Conservation (phyloP, 2,113 vertebrate genomes). For the Anthoscopus minutus region DNA sequence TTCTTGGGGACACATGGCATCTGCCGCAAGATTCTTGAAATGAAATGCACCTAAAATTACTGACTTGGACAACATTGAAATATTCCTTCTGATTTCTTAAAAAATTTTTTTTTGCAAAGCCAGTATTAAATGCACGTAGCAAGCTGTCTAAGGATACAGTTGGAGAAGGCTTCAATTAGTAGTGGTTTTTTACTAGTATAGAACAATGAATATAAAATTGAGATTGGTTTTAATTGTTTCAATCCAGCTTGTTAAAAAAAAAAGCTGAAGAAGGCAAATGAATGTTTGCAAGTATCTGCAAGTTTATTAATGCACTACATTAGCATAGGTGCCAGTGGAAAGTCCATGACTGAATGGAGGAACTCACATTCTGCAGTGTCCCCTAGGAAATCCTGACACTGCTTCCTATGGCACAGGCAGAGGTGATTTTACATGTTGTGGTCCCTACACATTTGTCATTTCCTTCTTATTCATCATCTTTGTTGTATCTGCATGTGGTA, state of each 20-base stretch:
- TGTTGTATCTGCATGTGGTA: background rate
- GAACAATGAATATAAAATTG: background rate
- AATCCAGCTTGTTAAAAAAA: background rate
- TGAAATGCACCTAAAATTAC: background rate
- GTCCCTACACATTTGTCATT: background rate
- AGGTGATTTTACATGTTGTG: background rate
- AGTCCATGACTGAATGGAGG: background rate
- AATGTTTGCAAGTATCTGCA: background rate
- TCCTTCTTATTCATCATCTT: background rate
- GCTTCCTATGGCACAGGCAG: background rate
- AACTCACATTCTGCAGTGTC: background rate
- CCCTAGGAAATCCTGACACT: background rate
- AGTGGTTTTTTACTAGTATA: background rate
- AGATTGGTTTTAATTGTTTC: background rate
- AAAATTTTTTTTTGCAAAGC: background rate
- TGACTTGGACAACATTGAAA: background rate
- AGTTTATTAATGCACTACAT: background rate
- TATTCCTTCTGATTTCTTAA: background rate
- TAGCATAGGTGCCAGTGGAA: background rate
- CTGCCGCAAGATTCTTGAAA: background rate
- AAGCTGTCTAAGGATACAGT: background rate
- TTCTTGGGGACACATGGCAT: background rate
- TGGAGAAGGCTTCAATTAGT: background rate
- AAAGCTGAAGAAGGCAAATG: background rate
- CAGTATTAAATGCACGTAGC: background rate